These are phyloP conservation scores for Fukomys damarensis DNA, from an alignment of 2,113 vertebrate genomes.

Conservation along the genomic window DNA sequence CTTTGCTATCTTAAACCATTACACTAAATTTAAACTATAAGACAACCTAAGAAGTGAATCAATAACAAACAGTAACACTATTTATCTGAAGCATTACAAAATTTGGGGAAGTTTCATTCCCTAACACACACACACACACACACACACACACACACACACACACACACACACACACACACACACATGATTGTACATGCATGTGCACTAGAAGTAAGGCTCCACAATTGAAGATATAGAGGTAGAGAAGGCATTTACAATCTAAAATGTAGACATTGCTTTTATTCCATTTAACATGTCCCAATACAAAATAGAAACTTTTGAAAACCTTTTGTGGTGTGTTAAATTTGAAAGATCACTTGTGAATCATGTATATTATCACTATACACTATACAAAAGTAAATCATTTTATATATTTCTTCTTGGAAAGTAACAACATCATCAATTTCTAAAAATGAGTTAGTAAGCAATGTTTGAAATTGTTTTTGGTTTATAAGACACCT, in stretches of 20 bases:
- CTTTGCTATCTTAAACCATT: not conserved
- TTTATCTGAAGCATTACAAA: not conserved
- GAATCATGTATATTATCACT: not conserved
- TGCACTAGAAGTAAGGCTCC: not conserved
- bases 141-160: not conserved
- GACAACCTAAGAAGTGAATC: not conserved
- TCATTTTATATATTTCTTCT: not conserved
- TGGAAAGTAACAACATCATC: not conserved
- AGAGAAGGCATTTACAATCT: not conserved
- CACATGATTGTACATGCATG: not conserved
- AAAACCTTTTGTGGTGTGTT: not conserved
- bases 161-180: not conserved
- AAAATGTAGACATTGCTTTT: not conserved
- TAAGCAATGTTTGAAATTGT: not conserved
- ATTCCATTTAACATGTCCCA: not conserved
- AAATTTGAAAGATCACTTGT: not conserved
- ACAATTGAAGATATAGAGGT: not conserved
- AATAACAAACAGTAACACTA: not conserved
- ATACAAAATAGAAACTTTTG: not conserved
- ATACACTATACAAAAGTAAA: not conserved
- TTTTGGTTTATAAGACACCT: not conserved
- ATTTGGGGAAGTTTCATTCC: not conserved
- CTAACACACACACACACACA: not conserved
- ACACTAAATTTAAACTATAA: not conserved
- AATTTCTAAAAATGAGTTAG: not conserved